Conservation (phyloP, 2,113 vertebrate species). For the Chrysochloris asiatica region DNA sequence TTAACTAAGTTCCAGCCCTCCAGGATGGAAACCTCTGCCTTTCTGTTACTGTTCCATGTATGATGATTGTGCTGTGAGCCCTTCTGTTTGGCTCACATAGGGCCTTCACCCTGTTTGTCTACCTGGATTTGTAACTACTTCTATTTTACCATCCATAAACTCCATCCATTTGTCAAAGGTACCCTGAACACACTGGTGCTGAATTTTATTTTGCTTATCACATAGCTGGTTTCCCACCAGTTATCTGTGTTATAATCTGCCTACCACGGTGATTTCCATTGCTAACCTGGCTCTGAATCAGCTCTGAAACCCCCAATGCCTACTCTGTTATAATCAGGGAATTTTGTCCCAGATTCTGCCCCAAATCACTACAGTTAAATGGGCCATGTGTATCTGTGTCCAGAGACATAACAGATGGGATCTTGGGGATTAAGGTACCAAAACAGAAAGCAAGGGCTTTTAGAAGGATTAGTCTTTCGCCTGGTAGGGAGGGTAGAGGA, state of each 20-base stretch:
- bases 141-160: neutral
- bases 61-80: neutral
- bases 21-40: neutral
- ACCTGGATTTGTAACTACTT: neutral
- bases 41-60: neutral
- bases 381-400: slow-evolving; percentile 60
- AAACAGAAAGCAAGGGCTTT: slow-evolving; percentile 61
- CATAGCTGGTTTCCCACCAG: neutral
- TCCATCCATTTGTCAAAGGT: neutral
- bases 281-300: neutral
- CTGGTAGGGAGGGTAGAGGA: slow-evolving; percentile 36
- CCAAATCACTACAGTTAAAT: slow-evolving; percentile 53
- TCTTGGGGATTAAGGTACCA: slow-evolving; percentile 62
- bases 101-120: neutral
- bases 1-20: neutral
- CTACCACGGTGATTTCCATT: neutral
- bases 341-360: slow-evolving; percentile 43
- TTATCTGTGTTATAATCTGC: neutral
- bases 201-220: neutral
- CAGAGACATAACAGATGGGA: slow-evolving; percentile 72
- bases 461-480: slow-evolving; percentile 69
- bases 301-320: neutral
- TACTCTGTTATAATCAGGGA: neutral
- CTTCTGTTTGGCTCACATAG: neutral
- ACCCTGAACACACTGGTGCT: neutral